Evolutionary conservation across 2,888 invertebrate species (phyloP).

Genomic region (Vesta saturnalis): DNA sequence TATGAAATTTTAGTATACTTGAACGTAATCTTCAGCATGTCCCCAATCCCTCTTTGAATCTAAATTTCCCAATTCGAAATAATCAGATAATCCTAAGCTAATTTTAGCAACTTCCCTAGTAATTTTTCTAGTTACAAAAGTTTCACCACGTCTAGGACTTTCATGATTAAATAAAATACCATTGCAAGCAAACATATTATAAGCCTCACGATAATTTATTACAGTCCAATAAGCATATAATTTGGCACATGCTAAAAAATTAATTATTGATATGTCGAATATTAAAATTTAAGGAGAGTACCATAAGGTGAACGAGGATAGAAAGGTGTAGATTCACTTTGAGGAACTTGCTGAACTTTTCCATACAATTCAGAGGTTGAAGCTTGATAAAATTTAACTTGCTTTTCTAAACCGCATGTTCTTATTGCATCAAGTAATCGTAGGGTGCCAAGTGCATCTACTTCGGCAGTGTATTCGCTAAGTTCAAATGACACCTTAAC

Average conservation of each 20-base stretch:
- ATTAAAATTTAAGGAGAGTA: slow-evolving; percentile 65
- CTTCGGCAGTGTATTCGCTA: slow-evolving; percentile 99
- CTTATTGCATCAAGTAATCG: slow-evolving; percentile 91
- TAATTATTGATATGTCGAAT: not conserved
- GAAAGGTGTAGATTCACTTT: slow-evolving; percentile 94
- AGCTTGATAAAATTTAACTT: slow-evolving; percentile 92
- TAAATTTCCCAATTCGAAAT: slow-evolving; percentile 91
- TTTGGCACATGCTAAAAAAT: slow-evolving; percentile 86
- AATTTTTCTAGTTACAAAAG: slow-evolving; percentile 98
- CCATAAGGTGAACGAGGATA: slow-evolving; percentile 97
- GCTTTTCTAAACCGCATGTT: slow-evolving; percentile 84
- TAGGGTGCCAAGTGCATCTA: slow-evolving; percentile 94
- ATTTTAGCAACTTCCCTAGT: slow-evolving; percentile 98
- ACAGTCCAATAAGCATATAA: slow-evolving; percentile 97
- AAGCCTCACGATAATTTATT: slow-evolving; percentile 94
- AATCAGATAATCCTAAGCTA: slow-evolving; percentile 83
- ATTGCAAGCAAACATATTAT: slow-evolving; percentile 94
- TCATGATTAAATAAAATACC: slow-evolving; percentile 98
- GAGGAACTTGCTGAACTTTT: slow-evolving; percentile 91
- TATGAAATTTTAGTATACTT: slow-evolving; percentile 68
- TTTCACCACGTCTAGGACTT: slow-evolving; percentile 94
- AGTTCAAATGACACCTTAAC: slow-evolving; percentile 99
- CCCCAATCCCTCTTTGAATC: slow-evolving; percentile 99
- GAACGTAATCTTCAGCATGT: slow-evolving; percentile 94
- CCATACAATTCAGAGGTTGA: slow-evolving; percentile 96